Evolutionary conservation across 2,113 vertebrate species (phyloP), one percentile per base, ranked within the genome.

Genomic region (Vidua chalybeata): DNA sequence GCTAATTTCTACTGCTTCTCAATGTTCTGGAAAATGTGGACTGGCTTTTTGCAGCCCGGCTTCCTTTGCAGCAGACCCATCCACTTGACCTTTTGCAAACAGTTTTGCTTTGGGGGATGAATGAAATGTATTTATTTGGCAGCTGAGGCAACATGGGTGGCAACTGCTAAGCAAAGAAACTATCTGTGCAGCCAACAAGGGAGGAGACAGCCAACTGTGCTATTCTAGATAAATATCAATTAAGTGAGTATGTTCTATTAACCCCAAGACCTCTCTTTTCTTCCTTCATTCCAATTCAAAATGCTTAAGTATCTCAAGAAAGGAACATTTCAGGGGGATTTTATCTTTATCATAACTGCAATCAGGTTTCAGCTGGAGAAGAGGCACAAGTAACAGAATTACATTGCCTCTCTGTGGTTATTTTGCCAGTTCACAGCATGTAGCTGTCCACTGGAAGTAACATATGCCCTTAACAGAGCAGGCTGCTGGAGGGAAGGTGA

Each of bases 161-260:
- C 54, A 94, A 66, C 39, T 66, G 33, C 78, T 77, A 69, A 80
- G 84, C 56, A 87, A 93, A 95, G 79, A 84, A 92, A 91, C 86
- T 80, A 67, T 59, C 51, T 68, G 52, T 58, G 66, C 76, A 89
- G 84, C 84, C 69, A 89, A 75, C 27, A 85, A 69, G 14, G 63
- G 81, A 94, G 24, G 43, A 43, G 30, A 73, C 28, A 55, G 39
- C 49, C 88, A 93, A 80, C 33, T n/a, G 22, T 17, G 33, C 54
- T 73, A 20, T 48, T 89, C 62, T 77, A 87, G 46, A 77, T 87
- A 94, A 96, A 62, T 62, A 87, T 13, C 69, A 90, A 88, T 82
- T 87, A 96, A 91, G 35, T 20, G 28, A 95, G 68, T 59, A 46
- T 55, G 56, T 66, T 90, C 62, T 72, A 76, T 91, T 87, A 86